A percentile compares a stretch with the other conserved stretches of the same genome.
Conservation (phyloP, 2,888 invertebrate genomes). For the Amiota communis region DNA sequence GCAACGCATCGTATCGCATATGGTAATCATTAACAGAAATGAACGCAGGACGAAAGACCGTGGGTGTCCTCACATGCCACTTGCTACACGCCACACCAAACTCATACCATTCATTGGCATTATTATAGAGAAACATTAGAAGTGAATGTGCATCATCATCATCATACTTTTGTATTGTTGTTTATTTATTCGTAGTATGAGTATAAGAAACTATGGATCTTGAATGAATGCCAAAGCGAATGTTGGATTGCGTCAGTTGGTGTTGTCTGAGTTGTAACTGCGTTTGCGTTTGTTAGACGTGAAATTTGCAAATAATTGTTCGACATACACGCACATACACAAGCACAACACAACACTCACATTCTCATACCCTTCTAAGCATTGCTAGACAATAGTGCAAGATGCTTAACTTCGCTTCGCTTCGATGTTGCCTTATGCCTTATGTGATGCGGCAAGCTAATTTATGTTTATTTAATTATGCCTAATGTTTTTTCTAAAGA, state of each 20-base stretch:
- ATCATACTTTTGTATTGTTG: too few species aligned
- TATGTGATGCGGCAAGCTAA: slow-evolving; percentile 31
- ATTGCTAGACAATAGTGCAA: neutral
- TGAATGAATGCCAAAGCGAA: too few species aligned
- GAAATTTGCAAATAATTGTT: slow-evolving; percentile 39
- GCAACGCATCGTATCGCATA: slow-evolving; percentile 27
- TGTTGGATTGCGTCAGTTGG: too few species aligned
- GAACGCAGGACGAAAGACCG: neutral
- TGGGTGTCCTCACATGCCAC: slow-evolving; percentile 10
- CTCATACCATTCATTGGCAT: neutral
- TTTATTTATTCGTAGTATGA: too few species aligned
- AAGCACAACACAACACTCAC: too few species aligned
- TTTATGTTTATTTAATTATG: slow-evolving; percentile 29
- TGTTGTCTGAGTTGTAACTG: neutral
- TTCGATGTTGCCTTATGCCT: neutral
- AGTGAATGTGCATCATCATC: too few species aligned
- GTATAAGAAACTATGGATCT: too few species aligned
- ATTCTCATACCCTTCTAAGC: too few species aligned
- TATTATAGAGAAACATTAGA: too few species aligned
- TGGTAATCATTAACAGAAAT: slow-evolving; percentile 5
- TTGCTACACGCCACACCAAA: neutral
- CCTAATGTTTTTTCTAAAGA: slow-evolving; percentile 22
- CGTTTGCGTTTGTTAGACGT: slow-evolving; percentile 8
- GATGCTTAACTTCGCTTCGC: neutral
- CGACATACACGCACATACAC: neutral